Percentiles rank a stretch among this genome's conserved stretches.
These are phyloP conservation scores for Panopea generosa DNA, from an alignment of 2,888 invertebrate genomes.

Conservation along the genomic window DNA sequence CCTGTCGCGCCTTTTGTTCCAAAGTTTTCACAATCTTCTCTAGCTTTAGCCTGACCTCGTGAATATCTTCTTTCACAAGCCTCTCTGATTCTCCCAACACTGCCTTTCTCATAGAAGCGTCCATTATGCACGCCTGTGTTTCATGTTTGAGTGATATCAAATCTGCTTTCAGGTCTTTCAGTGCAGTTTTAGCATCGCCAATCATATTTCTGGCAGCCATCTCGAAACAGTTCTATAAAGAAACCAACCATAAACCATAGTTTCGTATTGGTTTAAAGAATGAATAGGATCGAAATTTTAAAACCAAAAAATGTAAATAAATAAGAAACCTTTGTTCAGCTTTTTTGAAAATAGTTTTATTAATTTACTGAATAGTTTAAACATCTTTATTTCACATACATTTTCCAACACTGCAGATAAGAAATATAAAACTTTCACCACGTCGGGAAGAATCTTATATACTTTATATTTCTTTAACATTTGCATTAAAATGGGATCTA, in stretches of 20 bases:
- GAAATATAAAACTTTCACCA: too few species aligned
- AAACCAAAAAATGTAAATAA: too few species aligned
- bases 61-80: conserved; percentile 21
- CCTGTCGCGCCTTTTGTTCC: conserved; percentile 18
- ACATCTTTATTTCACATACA: too few species aligned
- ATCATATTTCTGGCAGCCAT: conserved; percentile 9
- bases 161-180: conserved; percentile 47
- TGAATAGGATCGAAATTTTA: too few species aligned
- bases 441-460: too few species aligned
- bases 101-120: conserved; percentile 50
- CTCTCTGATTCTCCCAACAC: conserved; percentile 37
- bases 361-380: too few species aligned
- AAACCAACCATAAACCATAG: not conserved
- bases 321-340: too few species aligned
- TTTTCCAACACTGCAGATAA: too few species aligned
- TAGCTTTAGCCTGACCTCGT: conserved; percentile 24
- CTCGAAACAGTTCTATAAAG: not conserved
- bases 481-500: too few species aligned
- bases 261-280: too few species aligned
- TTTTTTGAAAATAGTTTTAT: too few species aligned
- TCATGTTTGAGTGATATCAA: conserved; percentile 42
- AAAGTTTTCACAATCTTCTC: conserved; percentile 32
- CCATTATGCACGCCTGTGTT: conserved; percentile 30
- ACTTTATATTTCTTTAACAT: too few species aligned
- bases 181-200: conserved; percentile 27